A percentile compares a stretch with the other conserved stretches of the same genome.
Conservation (phyloP, 2,113 vertebrate genomes). For the Ailuropoda melanoleuca region DNA sequence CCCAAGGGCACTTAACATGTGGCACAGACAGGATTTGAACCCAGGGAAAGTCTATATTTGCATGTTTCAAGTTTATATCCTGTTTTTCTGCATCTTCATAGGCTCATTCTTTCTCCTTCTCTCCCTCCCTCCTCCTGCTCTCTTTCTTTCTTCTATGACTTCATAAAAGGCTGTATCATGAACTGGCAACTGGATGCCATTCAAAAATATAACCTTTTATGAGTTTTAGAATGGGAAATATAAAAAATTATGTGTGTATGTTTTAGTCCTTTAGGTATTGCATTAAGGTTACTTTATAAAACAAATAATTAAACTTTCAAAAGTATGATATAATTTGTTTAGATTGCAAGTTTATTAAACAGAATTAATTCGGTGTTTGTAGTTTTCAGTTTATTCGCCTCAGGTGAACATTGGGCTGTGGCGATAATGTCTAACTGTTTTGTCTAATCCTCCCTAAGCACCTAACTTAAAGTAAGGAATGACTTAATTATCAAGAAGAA, state of each 20-base stretch:
- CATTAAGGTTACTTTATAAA: neutral
- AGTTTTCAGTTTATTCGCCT: neutral
- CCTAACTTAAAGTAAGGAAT: neutral
- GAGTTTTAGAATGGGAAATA: neutral
- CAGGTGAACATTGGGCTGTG: neutral
- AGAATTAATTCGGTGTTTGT: neutral
- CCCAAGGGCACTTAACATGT: neutral
- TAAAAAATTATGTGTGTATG: neutral
- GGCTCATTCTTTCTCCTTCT: neutral
- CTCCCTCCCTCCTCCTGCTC: neutral
- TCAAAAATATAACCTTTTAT: neutral
- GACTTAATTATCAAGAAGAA: neutral
- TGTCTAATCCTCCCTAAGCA: neutral
- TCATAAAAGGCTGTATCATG: neutral
- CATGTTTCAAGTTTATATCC: neutral
- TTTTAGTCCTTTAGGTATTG: neutral
- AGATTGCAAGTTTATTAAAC: neutral
- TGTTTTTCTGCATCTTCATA: neutral
- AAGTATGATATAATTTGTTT: neutral
- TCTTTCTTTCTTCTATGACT: neutral
- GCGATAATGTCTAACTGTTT: neutral
- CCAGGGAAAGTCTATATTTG: neutral
- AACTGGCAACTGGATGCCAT: neutral
- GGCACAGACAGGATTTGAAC: neutral
- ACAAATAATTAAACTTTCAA: neutral